phyloP scores from a whole-genome alignment of 2,888 invertebrate genomes.

The Cataglyphis albicans region DNA sequence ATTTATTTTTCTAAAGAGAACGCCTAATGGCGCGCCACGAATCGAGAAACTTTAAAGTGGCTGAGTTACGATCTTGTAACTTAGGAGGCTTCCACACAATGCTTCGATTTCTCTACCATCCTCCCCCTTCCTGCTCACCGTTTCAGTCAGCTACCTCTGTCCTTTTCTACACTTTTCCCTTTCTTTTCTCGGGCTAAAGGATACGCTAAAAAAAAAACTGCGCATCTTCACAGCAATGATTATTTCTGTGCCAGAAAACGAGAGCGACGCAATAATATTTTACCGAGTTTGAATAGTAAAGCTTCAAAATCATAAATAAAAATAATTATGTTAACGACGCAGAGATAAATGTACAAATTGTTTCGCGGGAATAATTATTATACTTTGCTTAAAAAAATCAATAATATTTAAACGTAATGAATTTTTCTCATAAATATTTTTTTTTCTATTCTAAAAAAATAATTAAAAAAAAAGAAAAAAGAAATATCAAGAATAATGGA shows the following conservation, averaged over 20 bases:
- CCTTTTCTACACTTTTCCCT: constrained; percentile 26
- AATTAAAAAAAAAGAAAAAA: background rate
- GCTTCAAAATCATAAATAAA: background rate
- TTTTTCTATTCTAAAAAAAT: background rate
- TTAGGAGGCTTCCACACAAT: constrained; percentile 75
- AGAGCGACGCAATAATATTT: background rate
- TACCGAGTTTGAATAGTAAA: background rate
- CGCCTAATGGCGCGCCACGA: constrained; percentile 81
- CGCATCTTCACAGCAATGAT: constrained; percentile 31
- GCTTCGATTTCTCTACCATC: constrained; percentile 71
- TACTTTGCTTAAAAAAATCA: background rate
- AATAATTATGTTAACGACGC: background rate
- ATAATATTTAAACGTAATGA: background rate
- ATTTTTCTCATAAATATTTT: background rate
- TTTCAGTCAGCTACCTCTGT: background rate
- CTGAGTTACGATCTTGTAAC: constrained; percentile 83
- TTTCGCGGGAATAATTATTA: background rate
- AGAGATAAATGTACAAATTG: background rate
- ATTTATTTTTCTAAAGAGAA: constrained; percentile 85
- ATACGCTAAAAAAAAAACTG: constrained; percentile 37
- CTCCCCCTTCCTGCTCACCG: constrained; percentile 3
- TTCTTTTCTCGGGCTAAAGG: background rate
- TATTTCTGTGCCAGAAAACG: background rate
- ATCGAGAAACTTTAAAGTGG: constrained; percentile 81
- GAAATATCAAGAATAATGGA: background rate